Conservation (phyloP, 2,113 vertebrate species). For the Tragelaphus scriptus region DNA sequence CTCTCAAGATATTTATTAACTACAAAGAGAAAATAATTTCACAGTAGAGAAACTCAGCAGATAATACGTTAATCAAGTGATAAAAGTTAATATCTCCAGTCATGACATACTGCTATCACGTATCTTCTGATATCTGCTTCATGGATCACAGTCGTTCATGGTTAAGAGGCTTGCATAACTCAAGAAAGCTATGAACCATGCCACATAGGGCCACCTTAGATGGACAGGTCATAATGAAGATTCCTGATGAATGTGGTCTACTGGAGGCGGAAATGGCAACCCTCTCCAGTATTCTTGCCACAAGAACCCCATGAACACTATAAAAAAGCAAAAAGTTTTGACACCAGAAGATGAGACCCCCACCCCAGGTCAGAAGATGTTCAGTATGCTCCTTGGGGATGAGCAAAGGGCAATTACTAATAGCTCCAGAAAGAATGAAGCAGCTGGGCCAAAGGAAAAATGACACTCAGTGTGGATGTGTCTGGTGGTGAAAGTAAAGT, state of each 20-base stretch:
- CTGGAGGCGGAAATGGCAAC: background rate
- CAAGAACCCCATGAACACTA: background rate
- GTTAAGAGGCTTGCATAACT: background rate
- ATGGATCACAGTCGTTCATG: background rate
- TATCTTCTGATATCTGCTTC: background rate
- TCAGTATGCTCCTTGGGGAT: background rate
- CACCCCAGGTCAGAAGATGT: background rate
- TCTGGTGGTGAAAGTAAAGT: background rate
- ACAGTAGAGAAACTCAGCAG: background rate
- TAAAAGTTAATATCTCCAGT: background rate
- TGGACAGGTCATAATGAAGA: background rate
- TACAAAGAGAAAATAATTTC: constrained; percentile 22
- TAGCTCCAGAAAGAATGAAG: background rate
- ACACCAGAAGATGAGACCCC: background rate
- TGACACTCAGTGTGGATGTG: background rate
- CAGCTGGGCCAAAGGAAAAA: background rate
- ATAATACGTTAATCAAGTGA: background rate
- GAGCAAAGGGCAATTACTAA: background rate
- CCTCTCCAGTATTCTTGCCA: background rate
- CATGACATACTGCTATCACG: background rate
- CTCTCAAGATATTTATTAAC: background rate
- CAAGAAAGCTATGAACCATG: background rate
- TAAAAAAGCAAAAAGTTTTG: background rate
- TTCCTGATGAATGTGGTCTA: background rate
- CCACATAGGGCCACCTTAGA: background rate